phyloP scores from a whole-genome alignment of 2,113 vertebrate genomes.

The Athene cunicularia region DNA sequence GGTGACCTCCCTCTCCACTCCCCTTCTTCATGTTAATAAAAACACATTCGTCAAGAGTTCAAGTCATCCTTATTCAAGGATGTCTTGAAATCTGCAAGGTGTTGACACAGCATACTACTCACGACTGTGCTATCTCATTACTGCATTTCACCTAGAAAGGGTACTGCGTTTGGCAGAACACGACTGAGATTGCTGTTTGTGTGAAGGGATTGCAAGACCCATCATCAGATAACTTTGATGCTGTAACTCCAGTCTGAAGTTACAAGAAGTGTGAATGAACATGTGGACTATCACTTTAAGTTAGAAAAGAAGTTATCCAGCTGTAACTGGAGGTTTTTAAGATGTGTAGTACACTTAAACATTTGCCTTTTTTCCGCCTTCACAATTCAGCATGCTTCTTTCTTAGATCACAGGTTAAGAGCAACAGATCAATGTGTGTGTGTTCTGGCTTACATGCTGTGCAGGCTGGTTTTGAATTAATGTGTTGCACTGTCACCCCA shows the following conservation, averaged over 20 bases:
- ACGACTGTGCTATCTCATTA: neutral
- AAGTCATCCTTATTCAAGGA: neutral
- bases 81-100: neutral
- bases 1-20: neutral
- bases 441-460: neutral
- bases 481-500: neutral
- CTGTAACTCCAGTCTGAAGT: neutral
- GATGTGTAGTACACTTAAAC: neutral
- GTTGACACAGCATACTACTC: neutral
- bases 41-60: neutral
- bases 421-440: neutral
- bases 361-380: neutral
- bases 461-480: neutral
- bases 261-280: neutral
- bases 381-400: neutral
- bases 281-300: neutral
- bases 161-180: neutral
- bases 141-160: neutral
- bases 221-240: neutral
- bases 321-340: neutral
- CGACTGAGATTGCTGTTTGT: neutral
- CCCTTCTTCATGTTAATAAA: neutral
- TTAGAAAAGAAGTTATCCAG: neutral
- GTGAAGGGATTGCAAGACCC: neutral
- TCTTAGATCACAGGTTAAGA: neutral